Percentiles rank a stretch among this genome's conserved stretches.
Conservation (phyloP, 2,797 vertebrate species). For the Mastacembelus armatus region DNA sequence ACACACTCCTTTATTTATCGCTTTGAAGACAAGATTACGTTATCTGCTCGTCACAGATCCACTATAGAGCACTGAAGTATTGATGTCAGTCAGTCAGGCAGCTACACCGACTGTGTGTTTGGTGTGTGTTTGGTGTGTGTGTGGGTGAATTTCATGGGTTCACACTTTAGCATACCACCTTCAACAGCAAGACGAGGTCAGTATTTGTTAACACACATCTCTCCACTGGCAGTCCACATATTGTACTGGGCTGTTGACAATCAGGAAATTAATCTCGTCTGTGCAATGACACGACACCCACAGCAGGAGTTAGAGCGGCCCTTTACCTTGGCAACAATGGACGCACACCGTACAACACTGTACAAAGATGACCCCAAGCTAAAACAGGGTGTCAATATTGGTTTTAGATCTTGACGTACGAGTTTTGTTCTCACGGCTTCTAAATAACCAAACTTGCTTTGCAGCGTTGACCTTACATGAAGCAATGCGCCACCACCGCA, state of each 20-base stretch:
- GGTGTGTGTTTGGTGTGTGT: too few relatives aligned
- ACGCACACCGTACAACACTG: neutral
- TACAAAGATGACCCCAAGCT: neutral
- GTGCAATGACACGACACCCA: neutral
- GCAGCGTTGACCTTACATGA: neutral
- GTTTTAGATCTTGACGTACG: neutral
- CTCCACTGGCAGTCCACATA: slow-evolving; percentile 1
- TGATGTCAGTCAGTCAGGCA: slow-evolving; percentile 30
- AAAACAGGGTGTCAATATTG: neutral
- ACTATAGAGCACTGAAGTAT: too few relatives aligned
- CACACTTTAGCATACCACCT: slow-evolving; percentile 33
- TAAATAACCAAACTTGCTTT: neutral
- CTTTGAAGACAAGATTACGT: too few relatives aligned
- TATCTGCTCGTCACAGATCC: neutral
- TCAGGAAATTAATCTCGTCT: neutral
- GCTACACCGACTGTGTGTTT: neutral
- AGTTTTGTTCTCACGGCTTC: neutral
- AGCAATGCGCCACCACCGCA: neutral
- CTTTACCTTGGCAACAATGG: slow-evolving; percentile 11
- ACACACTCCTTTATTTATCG: too few relatives aligned
- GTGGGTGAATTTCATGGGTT: slow-evolving; percentile 19
- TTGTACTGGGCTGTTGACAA: slow-evolving; percentile 31
- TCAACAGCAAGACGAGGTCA: slow-evolving; percentile 47
- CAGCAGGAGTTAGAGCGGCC: slow-evolving; percentile 10
- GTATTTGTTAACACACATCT: neutral